Base-by-base conservation (phyloP, 30 jellyfish, hydroid and myxozoan genomes). In the Euphysa ruthae region DNA sequence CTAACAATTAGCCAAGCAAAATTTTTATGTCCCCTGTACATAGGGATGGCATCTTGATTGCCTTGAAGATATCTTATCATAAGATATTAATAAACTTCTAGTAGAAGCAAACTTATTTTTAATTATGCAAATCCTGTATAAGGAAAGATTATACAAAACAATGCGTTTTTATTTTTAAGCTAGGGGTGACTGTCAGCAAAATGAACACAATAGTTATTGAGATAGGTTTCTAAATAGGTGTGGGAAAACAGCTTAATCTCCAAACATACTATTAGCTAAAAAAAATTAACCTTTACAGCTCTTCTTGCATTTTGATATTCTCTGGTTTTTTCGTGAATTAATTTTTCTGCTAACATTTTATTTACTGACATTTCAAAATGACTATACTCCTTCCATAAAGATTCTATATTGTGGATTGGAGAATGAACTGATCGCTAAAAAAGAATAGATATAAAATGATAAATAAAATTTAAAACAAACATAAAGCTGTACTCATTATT, bases 311-410 rank as follows among this genome's bases (percentile, higher is more conserved):
- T 89, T 83, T 76, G 84, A 72, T 74, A 89, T 66, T 89, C 95
- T 49, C 98, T 74, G 15, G 95, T 81, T 58, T 75, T 81, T 54
- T 89, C 98, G 38, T 82, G 95, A 22, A 82, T 82, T 33, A 89
- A 64, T 70, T 89, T 89, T 61, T 89, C 98, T 0, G 98, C 92
- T 26, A 82, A 72, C 61, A 55, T 82, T 43, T 82, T 89, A 58
- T 89, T 89, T 66, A 82, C 92, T 18, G 92, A 82, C 75, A 78
- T 94, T 75, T 89, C 98, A 71, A 81, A 89, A 16, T 91, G 70
- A 33, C 73, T 70, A 84, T 89, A 89, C 27, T 89, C 98, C 43
- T 89, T 83, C 98, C 98, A 89, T 18, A 89, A 70, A 57, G 84
- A 84, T 42, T 89, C 98, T 75, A 89, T 82, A 18, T 81, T 76